These are phyloP conservation scores for Dipus sagitta DNA, from an alignment of 2,797 vertebrate species.

Conservation along the genomic window DNA sequence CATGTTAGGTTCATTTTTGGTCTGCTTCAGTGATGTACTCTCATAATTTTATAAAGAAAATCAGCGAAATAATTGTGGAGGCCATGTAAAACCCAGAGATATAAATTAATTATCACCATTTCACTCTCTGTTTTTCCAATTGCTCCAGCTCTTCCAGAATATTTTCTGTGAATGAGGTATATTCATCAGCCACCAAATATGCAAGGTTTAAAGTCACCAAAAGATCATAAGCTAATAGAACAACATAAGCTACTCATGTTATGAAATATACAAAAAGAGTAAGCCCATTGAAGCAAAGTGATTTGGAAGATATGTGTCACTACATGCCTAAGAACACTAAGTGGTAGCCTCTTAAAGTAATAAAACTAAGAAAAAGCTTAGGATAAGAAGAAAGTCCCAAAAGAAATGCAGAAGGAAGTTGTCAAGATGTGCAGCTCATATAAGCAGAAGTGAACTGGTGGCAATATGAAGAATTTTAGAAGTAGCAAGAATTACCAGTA, in stretches of 20 bases:
- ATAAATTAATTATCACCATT: background rate
- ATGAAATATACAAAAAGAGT: background rate
- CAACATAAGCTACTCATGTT: background rate
- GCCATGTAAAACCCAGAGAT: accelerated
- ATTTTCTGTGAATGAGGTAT: accelerated
- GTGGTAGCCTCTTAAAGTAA: background rate
- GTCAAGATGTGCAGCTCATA: background rate
- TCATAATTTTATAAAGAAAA: background rate
- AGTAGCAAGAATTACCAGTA: background rate
- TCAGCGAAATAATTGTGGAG: background rate
- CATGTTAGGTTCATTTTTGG: too few relatives aligned
- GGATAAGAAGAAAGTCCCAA: background rate
- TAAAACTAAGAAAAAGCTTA: background rate
- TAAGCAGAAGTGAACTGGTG: background rate
- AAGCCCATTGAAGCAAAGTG: background rate
- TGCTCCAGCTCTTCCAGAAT: background rate
- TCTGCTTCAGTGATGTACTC: too few relatives aligned
- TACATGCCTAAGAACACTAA: background rate
- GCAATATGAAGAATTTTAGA: background rate
- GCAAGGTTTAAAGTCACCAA: background rate
- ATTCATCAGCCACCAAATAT: background rate
- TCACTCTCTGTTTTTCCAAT: background rate
- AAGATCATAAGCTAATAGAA: background rate
- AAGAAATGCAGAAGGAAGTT: accelerated
- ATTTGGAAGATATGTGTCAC: background rate